Conservation (phyloP, 2,888 invertebrate species). For the Cylloceria caligata region DNA sequence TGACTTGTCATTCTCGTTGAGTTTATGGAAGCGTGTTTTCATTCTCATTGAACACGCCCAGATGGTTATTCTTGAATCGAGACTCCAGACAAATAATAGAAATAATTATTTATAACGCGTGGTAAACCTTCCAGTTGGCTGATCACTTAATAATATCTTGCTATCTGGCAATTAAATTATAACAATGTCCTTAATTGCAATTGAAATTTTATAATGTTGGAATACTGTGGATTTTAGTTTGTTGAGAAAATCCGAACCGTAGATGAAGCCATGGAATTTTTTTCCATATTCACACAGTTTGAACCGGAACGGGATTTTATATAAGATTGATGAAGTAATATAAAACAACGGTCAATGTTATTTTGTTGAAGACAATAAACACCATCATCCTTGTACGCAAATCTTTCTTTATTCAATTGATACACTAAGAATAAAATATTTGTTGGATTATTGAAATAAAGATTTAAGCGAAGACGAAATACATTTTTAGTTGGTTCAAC, state of each 20-base stretch:
- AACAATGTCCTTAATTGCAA: neutral
- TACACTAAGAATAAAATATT: too few relatives aligned
- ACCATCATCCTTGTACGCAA: neutral
- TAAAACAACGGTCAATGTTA: neutral
- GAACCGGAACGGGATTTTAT: too few relatives aligned
- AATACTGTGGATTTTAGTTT: neutral
- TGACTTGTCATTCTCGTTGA: constrained; percentile 65
- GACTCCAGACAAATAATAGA: constrained; percentile 1
- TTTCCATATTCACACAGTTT: too few relatives aligned
- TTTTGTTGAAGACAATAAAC: neutral
- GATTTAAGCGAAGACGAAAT: too few relatives aligned
- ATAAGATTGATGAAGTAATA: neutral
- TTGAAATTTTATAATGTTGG: neutral
- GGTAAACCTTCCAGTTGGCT: neutral
- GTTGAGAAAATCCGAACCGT: neutral
- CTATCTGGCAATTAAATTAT: neutral
- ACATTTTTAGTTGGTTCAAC: too few relatives aligned
- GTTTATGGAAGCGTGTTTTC: constrained; percentile 53
- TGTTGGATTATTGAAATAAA: too few relatives aligned
- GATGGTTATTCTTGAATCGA: constrained; percentile 13
- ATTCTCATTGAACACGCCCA: constrained; percentile 45
- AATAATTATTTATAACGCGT: constrained; percentile 21
- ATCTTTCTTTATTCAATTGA: too few relatives aligned
- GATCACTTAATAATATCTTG: neutral
- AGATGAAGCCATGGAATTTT: neutral